phyloP scores from a whole-genome alignment of 2,113 vertebrate genomes.

The Rhinoderma darwinii region DNA sequence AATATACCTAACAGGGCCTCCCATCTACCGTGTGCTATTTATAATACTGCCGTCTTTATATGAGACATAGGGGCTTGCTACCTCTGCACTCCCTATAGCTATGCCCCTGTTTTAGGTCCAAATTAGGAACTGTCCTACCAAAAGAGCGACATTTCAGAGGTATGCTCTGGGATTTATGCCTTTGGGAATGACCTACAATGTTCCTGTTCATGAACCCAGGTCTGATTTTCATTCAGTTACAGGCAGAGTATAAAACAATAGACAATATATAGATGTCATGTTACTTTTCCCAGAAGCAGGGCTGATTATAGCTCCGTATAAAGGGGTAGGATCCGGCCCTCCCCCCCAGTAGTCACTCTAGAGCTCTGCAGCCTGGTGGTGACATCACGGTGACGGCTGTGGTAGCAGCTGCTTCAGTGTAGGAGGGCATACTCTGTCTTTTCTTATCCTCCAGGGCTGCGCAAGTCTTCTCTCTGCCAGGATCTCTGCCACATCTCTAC shows the following conservation, averaged over 20 bases:
- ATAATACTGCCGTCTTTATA: too few species aligned
- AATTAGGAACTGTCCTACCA: too few species aligned
- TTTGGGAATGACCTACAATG: background rate
- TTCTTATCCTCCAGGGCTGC: slow-evolving; percentile 29
- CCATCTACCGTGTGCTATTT: too few species aligned
- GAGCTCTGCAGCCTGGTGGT: slow-evolving; percentile 45
- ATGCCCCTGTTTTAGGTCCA: too few species aligned
- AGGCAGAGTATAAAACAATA: background rate
- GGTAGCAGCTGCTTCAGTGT: slow-evolving; percentile 37
- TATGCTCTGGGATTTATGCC: too few species aligned
- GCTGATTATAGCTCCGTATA: background rate
- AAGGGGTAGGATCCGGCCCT: slow-evolving; percentile 26
- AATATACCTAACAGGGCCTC: too few species aligned
- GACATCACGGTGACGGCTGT: slow-evolving; percentile 48
- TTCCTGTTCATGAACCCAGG: background rate
- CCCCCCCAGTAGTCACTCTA: slow-evolving; percentile 31
- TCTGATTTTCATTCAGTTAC: background rate
- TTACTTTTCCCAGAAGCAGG: background rate
- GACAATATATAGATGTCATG: background rate
- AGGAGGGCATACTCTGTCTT: slow-evolving; percentile 37
- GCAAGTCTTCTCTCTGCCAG: slow-evolving; percentile 26
- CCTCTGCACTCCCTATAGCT: too few species aligned
- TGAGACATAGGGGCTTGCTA: too few species aligned
- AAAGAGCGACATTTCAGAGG: too few species aligned
- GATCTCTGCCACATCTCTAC: background rate